These are phyloP conservation scores for Xyliphius kryptos DNA, from an alignment of 2,113 vertebrate species.

Conservation along the genomic window DNA sequence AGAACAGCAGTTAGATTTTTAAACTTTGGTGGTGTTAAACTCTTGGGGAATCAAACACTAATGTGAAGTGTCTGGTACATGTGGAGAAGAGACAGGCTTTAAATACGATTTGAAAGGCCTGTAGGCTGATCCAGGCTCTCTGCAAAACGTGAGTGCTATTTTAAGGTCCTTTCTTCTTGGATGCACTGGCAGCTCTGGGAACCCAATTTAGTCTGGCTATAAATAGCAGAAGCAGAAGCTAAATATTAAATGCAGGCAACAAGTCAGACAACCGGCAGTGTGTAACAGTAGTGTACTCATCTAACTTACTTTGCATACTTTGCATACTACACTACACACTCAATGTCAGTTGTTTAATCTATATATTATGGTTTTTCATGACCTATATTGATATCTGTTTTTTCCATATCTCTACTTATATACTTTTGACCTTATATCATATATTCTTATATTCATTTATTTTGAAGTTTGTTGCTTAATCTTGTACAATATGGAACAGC, in stretches of 20 bases:
- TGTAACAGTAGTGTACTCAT: too few relatives aligned
- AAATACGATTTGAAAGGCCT: constrained; percentile 38
- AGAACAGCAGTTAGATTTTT: not conserved
- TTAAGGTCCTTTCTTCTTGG: constrained; percentile 21
- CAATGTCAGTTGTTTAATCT: too few relatives aligned
- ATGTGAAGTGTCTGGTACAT: constrained; percentile 57
- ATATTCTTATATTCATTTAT: too few relatives aligned
- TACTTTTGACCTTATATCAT: too few relatives aligned
- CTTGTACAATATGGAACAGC: too few relatives aligned
- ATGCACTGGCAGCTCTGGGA: constrained; percentile 20
- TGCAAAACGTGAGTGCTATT: constrained; percentile 42
- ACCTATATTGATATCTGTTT: too few relatives aligned
- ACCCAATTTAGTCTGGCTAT: constrained; percentile 17
- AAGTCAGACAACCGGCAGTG: not conserved
- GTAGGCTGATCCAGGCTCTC: not conserved
- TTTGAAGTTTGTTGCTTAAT: too few relatives aligned
- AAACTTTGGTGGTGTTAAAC: not conserved
- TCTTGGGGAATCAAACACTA: constrained; percentile 50
- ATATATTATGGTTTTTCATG: too few relatives aligned
- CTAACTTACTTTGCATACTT: too few relatives aligned
- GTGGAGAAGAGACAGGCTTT: constrained; percentile 45
- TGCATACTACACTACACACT: too few relatives aligned
- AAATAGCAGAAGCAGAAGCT: constrained; percentile 22
- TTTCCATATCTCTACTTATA: too few relatives aligned
- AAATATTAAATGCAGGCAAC: constrained; percentile 33